A percentile compares a stretch with the other conserved stretches of the same genome.
These are phyloP conservation scores for Bucorvus abyssinicus DNA, from an alignment of 2,797 vertebrate species.

Conservation along the genomic window DNA sequence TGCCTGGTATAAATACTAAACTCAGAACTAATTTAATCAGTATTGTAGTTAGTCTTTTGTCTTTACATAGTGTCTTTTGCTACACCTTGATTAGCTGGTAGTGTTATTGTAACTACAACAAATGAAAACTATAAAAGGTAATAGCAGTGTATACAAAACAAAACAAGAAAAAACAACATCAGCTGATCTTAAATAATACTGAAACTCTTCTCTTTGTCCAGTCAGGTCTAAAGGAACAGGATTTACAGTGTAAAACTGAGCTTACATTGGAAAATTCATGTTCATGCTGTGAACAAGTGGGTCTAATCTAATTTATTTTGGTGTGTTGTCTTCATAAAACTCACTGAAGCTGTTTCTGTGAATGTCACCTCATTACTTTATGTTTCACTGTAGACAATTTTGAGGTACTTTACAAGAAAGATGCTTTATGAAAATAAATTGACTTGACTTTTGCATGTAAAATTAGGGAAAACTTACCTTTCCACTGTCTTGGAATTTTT, in stretches of 20 bases:
- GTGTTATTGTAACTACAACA: background rate
- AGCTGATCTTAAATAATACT: background rate
- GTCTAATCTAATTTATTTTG: background rate
- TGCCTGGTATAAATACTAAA: background rate
- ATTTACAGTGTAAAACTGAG: background rate
- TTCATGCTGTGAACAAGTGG: background rate
- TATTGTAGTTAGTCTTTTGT: background rate
- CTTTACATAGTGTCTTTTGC: background rate
- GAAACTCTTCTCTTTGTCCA: background rate
- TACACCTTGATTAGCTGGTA: background rate
- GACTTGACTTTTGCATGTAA: background rate
- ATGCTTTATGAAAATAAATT: background rate
- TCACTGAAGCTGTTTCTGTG: background rate
- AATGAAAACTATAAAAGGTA: background rate
- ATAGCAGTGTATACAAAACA: background rate
- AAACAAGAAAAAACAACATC: background rate
- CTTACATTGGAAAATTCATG: background rate
- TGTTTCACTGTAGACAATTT: background rate
- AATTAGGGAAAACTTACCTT: background rate
- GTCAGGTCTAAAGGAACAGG: background rate
- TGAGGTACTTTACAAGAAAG: background rate
- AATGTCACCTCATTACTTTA: conserved; percentile 1
- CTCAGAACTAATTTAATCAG: background rate
- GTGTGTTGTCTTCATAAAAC: background rate
- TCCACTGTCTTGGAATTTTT: background rate